Base-by-base conservation (phyloP, 2,797 vertebrate species). In the Chromis chromis region DNA sequence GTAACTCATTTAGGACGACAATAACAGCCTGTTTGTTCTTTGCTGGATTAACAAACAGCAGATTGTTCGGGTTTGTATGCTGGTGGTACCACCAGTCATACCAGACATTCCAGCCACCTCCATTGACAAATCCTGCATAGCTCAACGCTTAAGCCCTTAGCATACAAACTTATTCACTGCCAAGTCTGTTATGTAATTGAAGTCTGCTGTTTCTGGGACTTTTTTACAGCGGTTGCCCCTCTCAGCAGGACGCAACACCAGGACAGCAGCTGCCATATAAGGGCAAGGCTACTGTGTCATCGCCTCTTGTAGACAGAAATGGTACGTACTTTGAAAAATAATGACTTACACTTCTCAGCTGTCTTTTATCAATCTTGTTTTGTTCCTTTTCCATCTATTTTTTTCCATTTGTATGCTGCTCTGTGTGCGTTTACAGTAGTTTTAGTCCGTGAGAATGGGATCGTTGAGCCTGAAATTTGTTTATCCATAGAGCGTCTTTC, bases 91-190 rank as follows among this genome's bases (percentile, higher is more conserved):
- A 74, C 65, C 60, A 78, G 82, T 58, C 82, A 92, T 87, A 82
- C 91, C 81, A 84, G 61, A 84, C 89, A 94, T 94, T 94, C 93
- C 87, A 74, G 71, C 70, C 77, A 86, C 85, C 82, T 84, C 81
- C 78, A 62, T 57, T 86, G 85, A 92, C 84, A 92, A 92, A 91
- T 88, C 90, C 88, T 54, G 21, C 21, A 2, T 19, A 71, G 80
- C 78, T 87, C 55, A 85, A 79, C 21, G 50, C 74, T 85, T 86
- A 84, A 85, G 70, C 57, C 68, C 28, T 79, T 46, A 65, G 83
- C 70, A 82, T 74, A 87, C 78, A 82, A 53, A 66, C 79, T 68
- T 52, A 63, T 40, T 69, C 71, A 52, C 36, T 50, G 74, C 83
- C 74, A 83, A 82, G 66, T 61, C 76, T 74, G 57, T 94, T 91